A percentile compares a stretch with the other conserved stretches of the same genome.
phyloP scores from a whole-genome alignment of 2,797 vertebrate genomes.

The Echeneis naucrates region DNA sequence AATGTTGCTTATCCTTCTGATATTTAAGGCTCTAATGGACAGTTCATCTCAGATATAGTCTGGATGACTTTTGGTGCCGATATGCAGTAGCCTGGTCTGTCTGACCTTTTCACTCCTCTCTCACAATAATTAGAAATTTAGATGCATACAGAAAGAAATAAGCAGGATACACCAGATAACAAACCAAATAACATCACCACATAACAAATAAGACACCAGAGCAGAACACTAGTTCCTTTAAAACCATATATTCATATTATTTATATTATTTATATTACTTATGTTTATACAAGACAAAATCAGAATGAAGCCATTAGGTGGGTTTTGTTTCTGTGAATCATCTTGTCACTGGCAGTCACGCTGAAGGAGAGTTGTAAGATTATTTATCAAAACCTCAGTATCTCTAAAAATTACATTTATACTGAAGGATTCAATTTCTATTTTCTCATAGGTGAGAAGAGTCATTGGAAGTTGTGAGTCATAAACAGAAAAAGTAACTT shows the following conservation, averaged over 20 bases:
- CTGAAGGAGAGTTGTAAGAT: background rate
- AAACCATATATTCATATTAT: background rate
- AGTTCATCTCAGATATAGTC: conserved; percentile 24
- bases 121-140: conserved; percentile 31
- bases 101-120: conserved; percentile 54
- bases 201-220: background rate
- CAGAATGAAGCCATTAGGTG: background rate
- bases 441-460: too few species aligned
- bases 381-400: background rate
- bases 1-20: conserved; percentile 53
- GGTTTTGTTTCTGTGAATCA: background rate
- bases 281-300: too few species aligned
- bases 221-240: background rate
- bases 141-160: conserved; percentile 9
- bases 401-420: background rate
- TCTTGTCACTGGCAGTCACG: background rate
- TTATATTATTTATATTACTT: too few species aligned
- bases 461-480: too few species aligned
- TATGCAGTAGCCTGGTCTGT: conserved; percentile 30
- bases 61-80: conserved; percentile 17
- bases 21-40: conserved; percentile 55
- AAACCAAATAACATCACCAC: too few species aligned
- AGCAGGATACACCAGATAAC: background rate
- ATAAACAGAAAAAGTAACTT: too few species aligned
- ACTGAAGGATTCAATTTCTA: background rate